Evolutionary conservation across 1,140 invertebrate species (phyloP), one percentile per base, ranked within the genome.

Genomic region (Sarcophaga bullata): DNA sequence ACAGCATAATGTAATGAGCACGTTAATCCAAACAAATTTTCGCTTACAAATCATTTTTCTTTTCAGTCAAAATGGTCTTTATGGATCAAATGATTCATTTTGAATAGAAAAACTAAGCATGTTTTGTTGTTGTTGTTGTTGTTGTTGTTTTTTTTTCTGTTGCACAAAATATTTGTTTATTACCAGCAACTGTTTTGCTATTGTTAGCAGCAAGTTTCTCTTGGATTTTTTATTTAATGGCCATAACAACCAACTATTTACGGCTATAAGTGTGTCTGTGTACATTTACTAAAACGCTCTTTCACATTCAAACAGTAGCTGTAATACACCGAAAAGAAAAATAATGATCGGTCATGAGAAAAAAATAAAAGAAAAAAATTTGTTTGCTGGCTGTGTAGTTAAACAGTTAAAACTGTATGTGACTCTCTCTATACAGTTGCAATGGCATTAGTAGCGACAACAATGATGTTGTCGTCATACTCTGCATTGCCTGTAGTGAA

Each of bases 111-210:
- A 58, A 58, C 52, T 58, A 58, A 13, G 11, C 3, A 17, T 37
- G 6, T 15, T 73, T 73, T 73, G 75, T 25, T 17, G 17, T 49
- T 78, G 47, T 78, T n/a, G n/a, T n/a, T n/a, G n/a, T n/a, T n/a
- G n/a, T n/a, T n/a, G n/a, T n/a, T n/a, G n/a, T n/a, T n/a, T n/a
- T 76, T 68, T 68, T 17, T 68, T 4, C 19, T 8, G 7, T 7
- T 78, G 75, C 75, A 78, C 75, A 37, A 37, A 37, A 37, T 37
- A 37, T 37, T 37, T 37, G 25, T 37, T 37, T 37, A 37, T 78
- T 19, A 78, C 50, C 48, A 52, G 75, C 75, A 78, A 78, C 48
- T 78, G 48, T 78, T n/a, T n/a, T 78, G 75, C 48, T 49, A 76
- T 49, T 76, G 73, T 76, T 76, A 15, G 54, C 25, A 58, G 13